These are phyloP conservation scores for Dromiciops gliroides DNA, from an alignment of 2,113 vertebrate genomes.

Conservation along the genomic window DNA sequence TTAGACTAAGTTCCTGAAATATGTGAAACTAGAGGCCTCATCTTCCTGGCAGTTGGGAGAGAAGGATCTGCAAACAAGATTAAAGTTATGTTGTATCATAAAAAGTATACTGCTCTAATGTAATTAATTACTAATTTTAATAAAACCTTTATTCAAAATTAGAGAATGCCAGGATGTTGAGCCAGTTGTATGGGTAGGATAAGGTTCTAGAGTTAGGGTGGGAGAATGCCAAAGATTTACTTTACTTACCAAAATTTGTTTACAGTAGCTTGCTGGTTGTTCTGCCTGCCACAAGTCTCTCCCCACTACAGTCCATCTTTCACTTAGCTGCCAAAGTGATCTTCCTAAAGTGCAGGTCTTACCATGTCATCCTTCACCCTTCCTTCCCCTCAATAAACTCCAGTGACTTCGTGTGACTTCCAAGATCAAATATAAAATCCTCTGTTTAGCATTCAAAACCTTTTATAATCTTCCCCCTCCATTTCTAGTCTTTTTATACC, in stretches of 20 bases:
- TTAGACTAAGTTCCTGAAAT: background rate
- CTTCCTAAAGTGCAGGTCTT: background rate
- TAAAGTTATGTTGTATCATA: background rate
- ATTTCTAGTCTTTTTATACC: background rate
- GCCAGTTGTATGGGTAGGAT: background rate
- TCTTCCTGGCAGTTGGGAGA: background rate
- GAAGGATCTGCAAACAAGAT: background rate
- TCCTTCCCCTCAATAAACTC: background rate
- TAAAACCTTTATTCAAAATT: background rate
- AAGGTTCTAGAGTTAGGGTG: background rate
- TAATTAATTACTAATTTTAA: background rate
- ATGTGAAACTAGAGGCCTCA: background rate
- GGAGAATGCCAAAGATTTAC: background rate
- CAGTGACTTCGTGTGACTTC: background rate
- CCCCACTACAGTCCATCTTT: background rate
- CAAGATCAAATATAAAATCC: background rate
- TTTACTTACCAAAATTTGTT: background rate
- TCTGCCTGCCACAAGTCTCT: background rate
- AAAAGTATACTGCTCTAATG: background rate
- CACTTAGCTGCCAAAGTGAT: background rate
- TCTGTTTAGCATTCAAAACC: background rate
- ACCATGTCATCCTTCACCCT: background rate
- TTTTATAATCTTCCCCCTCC: background rate
- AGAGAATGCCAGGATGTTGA: background rate
- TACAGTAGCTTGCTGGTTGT: background rate